Evolutionary conservation across 2,113 vertebrate species (phyloP).

Genomic region (Actinemys pallida): DNA sequence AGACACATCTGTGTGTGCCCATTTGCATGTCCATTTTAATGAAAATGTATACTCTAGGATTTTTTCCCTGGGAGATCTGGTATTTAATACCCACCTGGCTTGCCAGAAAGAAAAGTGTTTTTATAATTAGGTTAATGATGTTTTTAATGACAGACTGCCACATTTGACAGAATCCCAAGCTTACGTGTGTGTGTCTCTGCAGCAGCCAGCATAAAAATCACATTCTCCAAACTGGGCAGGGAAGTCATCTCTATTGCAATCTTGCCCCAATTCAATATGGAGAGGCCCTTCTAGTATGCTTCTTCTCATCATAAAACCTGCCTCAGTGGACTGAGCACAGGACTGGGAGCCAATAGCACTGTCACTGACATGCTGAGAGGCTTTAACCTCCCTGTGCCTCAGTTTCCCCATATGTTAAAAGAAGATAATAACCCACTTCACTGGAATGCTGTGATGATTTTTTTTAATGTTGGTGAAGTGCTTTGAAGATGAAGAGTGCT

Average conservation of each 20-base stretch:
- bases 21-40: background rate
- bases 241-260: background rate
- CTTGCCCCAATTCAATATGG: background rate
- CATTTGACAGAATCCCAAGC: constrained; percentile 40
- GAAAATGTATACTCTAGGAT: constrained; percentile 45
- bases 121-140: constrained; percentile 54
- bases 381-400: constrained; percentile 20
- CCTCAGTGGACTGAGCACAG: background rate
- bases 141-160: constrained; percentile 63
- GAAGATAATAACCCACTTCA: constrained; percentile 8
- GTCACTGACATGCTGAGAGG: background rate
- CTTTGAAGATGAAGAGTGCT: constrained; percentile 59
- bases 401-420: constrained; percentile 37
- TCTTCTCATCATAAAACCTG: background rate
- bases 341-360: background rate
- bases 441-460: constrained; percentile 44
- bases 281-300: constrained; percentile 16
- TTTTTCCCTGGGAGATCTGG: constrained; percentile 42
- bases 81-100: constrained; percentile 61
- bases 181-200: background rate
- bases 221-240: background rate
- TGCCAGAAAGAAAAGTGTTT: constrained; percentile 48
- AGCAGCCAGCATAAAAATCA: background rate
- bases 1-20: constrained; percentile 51
- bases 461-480: background rate